These are phyloP conservation scores for Diploptera punctata DNA, from an alignment of 2,888 invertebrate genomes.

Conservation along the genomic window DNA sequence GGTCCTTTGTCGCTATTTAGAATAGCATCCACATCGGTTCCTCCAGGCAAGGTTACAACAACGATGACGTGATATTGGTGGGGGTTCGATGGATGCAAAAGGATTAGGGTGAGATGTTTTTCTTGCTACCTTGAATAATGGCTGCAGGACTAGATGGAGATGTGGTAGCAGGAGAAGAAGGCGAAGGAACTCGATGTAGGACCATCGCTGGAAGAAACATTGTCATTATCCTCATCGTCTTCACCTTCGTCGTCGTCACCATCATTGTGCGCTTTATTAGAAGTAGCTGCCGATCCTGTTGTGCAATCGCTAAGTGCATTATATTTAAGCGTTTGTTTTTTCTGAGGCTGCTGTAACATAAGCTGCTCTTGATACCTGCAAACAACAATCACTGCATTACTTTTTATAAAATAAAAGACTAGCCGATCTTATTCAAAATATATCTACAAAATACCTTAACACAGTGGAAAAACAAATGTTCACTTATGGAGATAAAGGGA, in stretches of 20 bases:
- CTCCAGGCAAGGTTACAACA: constrained; percentile 15
- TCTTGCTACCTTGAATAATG: constrained; percentile 12
- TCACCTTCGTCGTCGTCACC: constrained; percentile 27
- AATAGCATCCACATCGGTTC: constrained; percentile 19
- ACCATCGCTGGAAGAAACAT: constrained; percentile 34
- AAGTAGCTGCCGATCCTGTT: background rate
- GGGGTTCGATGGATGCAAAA: constrained; percentile 37
- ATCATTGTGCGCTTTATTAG: constrained; percentile 32
- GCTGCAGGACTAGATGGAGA: constrained; percentile 37
- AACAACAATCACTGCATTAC: too few relatives aligned
- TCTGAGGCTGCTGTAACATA: constrained; percentile 23
- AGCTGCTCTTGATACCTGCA: constrained; percentile 28
- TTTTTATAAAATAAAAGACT: too few relatives aligned
- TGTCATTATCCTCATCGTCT: constrained; percentile 11
- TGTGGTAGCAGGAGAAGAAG: constrained; percentile 33
- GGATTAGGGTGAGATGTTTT: constrained; percentile 27
- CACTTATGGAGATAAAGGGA: too few relatives aligned
- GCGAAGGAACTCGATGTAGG: constrained; percentile 37
- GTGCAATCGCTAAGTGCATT: constrained; percentile 17
- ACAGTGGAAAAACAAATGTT: too few relatives aligned
- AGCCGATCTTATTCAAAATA: too few relatives aligned
- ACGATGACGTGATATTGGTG: constrained; percentile 18
- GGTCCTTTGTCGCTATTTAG: constrained; percentile 11
- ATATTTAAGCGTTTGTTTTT: constrained; percentile 27
- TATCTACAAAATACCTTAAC: too few relatives aligned